Evolutionary conservation across 2,888 invertebrate species (phyloP), one percentile per base, ranked within the genome.

Genomic region (Agrochola circellaris): DNA sequence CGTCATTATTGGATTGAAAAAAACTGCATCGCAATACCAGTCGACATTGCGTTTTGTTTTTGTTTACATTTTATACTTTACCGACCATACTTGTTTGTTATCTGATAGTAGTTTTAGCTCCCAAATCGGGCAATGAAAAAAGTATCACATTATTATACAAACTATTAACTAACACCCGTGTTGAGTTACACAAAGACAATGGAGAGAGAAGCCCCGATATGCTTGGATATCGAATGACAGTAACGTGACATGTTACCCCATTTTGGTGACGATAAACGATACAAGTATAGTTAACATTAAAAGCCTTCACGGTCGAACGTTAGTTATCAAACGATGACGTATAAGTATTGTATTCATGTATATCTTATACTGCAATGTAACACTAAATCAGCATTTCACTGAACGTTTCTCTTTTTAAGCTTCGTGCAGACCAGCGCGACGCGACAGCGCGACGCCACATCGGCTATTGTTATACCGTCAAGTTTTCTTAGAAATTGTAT

Each of bases 181-280:
- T 86, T 81, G 60, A 66, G 62, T 84, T 84, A 78, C 75, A 82
- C 81, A 81, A 87, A 85, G 85, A 68, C 75, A 85, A 85, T 76
- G n/a, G n/a, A 80, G 77, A 84, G 75, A 85, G 89, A 90, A 90
- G 89, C 88, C 89, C 91, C 90, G 83, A 89, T 90, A 87, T 87
- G 87, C 89, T 77, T 83, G 82, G 71, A 87, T 92, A 92, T 92
- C 89, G 85, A 76, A 87, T 93, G 81, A 88, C 92, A 82, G 86
- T 89, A 87, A 82, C 77, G 85, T 84, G 87, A 87, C 85, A 87
- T 83, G 88, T 82, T 86, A 86, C 89, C 83, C 89, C 88, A 89
- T 89, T 88, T 89, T 79, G 75, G 79, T 87, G 79, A 75, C 61
- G 73, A 73, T 76, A 88, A 84, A 80, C 70, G 74, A 86, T 84